Percentiles rank a stretch among this genome's conserved stretches.
Conservation (phyloP, 1,140 invertebrate species). For the Monomorium pharaonis region DNA sequence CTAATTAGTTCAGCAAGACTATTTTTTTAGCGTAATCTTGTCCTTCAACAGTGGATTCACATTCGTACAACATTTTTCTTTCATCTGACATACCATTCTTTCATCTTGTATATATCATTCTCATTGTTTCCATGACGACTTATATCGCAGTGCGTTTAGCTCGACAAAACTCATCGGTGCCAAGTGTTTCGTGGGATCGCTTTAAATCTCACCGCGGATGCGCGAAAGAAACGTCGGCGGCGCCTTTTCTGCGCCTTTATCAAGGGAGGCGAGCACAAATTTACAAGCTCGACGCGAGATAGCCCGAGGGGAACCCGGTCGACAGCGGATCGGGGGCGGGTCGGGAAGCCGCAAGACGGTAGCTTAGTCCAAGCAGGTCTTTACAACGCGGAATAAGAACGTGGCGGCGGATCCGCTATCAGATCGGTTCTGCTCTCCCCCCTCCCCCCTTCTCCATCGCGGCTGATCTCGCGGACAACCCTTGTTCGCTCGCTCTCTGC, state of each 20-base stretch:
- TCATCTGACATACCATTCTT: too few species aligned
- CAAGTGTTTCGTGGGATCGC: constrained; percentile 13
- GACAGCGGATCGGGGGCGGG: neutral
- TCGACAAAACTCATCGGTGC: neutral
- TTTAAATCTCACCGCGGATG: constrained; percentile 70
- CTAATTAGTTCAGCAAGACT: too few species aligned
- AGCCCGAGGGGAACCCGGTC: neutral
- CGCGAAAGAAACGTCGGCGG: constrained; percentile 42
- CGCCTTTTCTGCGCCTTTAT: constrained; percentile 78
- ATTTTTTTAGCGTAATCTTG: too few species aligned
- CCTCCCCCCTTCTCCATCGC: neutral
- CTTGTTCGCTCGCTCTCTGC: constrained; percentile 27
- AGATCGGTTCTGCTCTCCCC: constrained; percentile 59
- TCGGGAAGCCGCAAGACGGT: constrained; percentile 58
- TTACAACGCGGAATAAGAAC: constrained; percentile 58
- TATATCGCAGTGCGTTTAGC: constrained; percentile 16
- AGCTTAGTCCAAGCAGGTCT: constrained; percentile 47
- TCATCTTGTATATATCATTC: neutral
- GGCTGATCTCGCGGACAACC: constrained; percentile 50
- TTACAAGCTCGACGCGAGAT: constrained; percentile 76
- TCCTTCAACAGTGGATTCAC: too few species aligned
- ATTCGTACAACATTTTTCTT: too few species aligned
- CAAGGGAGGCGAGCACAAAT: constrained; percentile 78
- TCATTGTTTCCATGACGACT: neutral
- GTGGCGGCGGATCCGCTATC: constrained; percentile 67